Evolutionary conservation across 2,888 invertebrate species (phyloP).

Genomic region (Temnothorax ravouxi): DNA sequence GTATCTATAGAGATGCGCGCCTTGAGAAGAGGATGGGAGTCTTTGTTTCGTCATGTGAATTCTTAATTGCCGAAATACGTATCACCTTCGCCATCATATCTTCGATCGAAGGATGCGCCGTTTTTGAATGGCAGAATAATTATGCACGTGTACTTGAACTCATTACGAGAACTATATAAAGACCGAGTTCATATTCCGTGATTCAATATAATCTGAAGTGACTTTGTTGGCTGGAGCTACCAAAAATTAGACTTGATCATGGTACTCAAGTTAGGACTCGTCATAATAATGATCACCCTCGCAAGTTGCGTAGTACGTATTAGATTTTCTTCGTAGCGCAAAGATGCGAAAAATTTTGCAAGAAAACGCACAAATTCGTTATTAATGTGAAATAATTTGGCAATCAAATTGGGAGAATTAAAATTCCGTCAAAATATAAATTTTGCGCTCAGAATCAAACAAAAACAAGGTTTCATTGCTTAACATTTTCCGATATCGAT

Average conservation of each 20-base stretch:
- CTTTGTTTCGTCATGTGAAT: slow-evolving; percentile 54
- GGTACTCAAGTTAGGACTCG: slow-evolving; percentile 5
- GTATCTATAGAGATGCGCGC: background rate
- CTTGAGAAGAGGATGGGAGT: slow-evolving; percentile 27
- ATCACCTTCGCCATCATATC: slow-evolving; percentile 66
- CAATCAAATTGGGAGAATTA: background rate
- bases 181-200: slow-evolving; percentile 34
- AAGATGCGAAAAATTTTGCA: background rate
- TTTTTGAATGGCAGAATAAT: slow-evolving; percentile 50
- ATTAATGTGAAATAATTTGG: background rate
- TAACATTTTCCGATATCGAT: background rate
- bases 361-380: background rate
- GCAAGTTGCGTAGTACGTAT: slow-evolving; percentile 37
- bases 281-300: background rate
- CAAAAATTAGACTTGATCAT: slow-evolving; percentile 1
- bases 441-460: background rate
- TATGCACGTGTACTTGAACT: slow-evolving; percentile 3
- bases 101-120: slow-evolving; percentile 52
- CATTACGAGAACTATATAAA: slow-evolving; percentile 50
- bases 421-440: background rate
- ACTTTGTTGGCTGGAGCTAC: slow-evolving; percentile 29
- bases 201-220: slow-evolving; percentile 38
- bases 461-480: background rate
- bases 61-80: slow-evolving; percentile 69
- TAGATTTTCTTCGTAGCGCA: background rate